Percentiles rank a stretch among this genome's conserved stretches.
Conservation (phyloP, 2,797 vertebrate genomes). For the Cirrhinus mrigala region DNA sequence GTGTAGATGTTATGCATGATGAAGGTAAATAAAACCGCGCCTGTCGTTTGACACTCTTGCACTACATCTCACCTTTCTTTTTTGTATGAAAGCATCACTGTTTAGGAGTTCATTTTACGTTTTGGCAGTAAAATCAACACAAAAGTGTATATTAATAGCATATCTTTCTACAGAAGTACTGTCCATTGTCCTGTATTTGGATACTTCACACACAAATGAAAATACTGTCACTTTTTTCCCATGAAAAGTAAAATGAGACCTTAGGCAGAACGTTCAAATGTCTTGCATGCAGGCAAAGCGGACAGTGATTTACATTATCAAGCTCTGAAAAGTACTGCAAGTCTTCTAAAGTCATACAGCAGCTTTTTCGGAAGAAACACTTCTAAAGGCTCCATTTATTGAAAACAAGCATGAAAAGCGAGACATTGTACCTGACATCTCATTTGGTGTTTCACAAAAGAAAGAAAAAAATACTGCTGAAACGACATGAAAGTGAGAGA, state of each 20-base stretch:
- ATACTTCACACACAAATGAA: neutral
- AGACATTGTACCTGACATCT: neutral
- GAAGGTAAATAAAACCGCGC: neutral
- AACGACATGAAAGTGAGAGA: slow-evolving; percentile 2
- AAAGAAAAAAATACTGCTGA: neutral
- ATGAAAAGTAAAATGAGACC: neutral
- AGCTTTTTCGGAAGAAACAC: neutral
- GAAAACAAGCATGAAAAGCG: slow-evolving; percentile 1
- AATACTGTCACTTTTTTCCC: neutral
- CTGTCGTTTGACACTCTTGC: neutral
- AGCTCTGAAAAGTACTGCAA: neutral
- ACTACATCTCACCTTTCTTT: neutral
- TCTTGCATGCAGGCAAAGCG: neutral
- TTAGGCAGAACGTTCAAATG: neutral
- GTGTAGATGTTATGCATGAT: neutral
- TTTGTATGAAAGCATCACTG: neutral
- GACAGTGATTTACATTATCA: neutral
- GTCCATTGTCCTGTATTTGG: neutral
- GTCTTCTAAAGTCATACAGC: neutral
- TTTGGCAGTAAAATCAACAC: neutral
- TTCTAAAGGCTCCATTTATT: slow-evolving; percentile 19
- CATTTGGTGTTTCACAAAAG: neutral
- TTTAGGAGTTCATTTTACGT: neutral
- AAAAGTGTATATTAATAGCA: neutral
- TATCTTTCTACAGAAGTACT: neutral